Conservation (phyloP, 2,888 invertebrate species). For the Drosophila anceps region DNA sequence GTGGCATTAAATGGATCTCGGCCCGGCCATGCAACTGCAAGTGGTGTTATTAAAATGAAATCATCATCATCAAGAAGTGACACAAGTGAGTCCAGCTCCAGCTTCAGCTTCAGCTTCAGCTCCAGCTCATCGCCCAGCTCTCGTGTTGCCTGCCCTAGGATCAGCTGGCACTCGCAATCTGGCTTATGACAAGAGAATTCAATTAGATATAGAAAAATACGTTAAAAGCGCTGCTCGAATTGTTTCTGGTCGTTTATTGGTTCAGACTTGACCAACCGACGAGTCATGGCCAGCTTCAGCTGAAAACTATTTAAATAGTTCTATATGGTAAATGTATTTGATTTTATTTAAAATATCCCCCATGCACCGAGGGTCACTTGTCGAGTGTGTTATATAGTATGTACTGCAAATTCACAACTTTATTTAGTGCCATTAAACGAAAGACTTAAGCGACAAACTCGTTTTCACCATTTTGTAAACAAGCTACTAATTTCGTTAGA, state of each 20-base stretch:
- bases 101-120: not conserved
- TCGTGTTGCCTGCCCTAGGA: constrained; percentile 21
- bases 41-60: constrained; percentile 84
- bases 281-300: not conserved
- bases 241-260: constrained; percentile 2
- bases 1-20: constrained; percentile 56
- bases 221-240: constrained; percentile 25
- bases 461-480: constrained; percentile 66
- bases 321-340: too few relatives aligned
- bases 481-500: constrained; percentile 63
- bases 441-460: constrained; percentile 66
- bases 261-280: too few relatives aligned
- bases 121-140: not conserved
- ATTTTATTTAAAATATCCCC: not conserved
- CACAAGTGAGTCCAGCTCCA: constrained; percentile 46
- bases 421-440: constrained; percentile 38
- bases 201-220: constrained; percentile 57
- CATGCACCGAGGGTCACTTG: not conserved
- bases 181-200: constrained; percentile 72
- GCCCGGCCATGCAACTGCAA: constrained; percentile 40
- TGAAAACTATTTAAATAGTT: too few relatives aligned
- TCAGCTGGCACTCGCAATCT: constrained; percentile 50
- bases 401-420: constrained; percentile 13
- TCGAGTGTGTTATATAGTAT: not conserved
- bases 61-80: constrained; percentile 83